Percentiles rank a stretch among this genome's conserved stretches.
Conservation (phyloP, 1,140 invertebrate species). For the Ruditapes philippinarum region DNA sequence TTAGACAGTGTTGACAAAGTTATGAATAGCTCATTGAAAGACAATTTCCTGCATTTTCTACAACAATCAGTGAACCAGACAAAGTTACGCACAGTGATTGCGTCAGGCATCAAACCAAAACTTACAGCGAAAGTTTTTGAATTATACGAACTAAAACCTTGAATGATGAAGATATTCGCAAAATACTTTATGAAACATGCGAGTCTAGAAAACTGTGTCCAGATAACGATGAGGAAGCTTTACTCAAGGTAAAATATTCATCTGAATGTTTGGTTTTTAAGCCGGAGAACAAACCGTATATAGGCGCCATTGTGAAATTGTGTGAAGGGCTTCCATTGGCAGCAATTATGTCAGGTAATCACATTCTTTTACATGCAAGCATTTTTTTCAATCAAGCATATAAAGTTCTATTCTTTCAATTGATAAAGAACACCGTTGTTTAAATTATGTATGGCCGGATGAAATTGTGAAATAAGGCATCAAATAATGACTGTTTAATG, state of each 20-base stretch:
- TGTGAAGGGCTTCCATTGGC: conserved; percentile 30
- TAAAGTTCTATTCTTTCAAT: no score
- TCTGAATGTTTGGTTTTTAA: background rate
- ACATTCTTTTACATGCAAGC: background rate
- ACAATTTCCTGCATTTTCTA: background rate
- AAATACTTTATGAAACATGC: background rate
- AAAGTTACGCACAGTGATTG: background rate
- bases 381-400: no score
- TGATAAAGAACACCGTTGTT: no score
- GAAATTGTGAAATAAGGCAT: no score
- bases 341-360: conserved; percentile 28
- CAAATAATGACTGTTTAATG: no score
- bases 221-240: background rate
- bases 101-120: background rate
- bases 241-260: background rate
- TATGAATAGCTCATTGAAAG: background rate
- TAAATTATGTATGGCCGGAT: no score
- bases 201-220: background rate
- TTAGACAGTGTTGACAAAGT: conserved; percentile 11
- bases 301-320: background rate
- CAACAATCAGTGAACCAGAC: background rate
- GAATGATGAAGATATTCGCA: background rate
- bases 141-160: background rate
- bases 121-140: background rate
- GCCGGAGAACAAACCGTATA: background rate